Evolutionary conservation across 2,888 invertebrate genomes (phyloP), one percentile per base, ranked within the genome.

Genomic region (Campopleginae sp.): DNA sequence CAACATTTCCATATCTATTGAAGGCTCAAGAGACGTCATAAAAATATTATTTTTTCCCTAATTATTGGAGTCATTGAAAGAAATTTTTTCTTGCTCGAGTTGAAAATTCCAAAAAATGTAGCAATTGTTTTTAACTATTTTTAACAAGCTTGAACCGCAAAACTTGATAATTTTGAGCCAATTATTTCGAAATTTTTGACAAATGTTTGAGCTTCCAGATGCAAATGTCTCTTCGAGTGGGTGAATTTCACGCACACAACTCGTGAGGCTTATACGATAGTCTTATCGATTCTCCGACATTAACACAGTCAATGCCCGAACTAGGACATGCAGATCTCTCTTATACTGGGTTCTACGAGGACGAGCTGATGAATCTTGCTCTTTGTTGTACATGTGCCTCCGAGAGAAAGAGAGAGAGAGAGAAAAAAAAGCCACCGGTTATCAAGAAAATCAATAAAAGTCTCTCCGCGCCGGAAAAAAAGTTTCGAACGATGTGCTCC

Each of bases 281-380:
- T 58, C 2, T 27, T 58, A 58, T 58, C 27, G 58, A 58, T 58
- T 58, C 58, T 27, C 14, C 14, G 14, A 58, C 27, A 58, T 58
- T 27, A 27, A 27, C 14, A 27, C 27, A 14, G 58, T 12, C 58
- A 58, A 58, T 58, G 58, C 27, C 27, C 27, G 12, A 58, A 58
- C 58, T 58, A 27, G 58, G 27, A 58, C 58, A 58, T 58, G 58
- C 58, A 58, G 27, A 58, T 58, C 14, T 58, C 58, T 58, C 14
- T 58, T 58, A 27, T 58, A 58, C 27, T 5, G 14, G 14, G 58
- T 10, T 58, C 27, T 58, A 14, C 27, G 27, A 58, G 27, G 27
- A 27, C 58, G 58, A 58, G 58, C 14, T 58, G 12, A 27, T 58
- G 12, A 27, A 58, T 58, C 58, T 58, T 38, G 1, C 27, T 58